Conservation (phyloP, 2,797 vertebrate genomes). For the Pteropus rufus region DNA sequence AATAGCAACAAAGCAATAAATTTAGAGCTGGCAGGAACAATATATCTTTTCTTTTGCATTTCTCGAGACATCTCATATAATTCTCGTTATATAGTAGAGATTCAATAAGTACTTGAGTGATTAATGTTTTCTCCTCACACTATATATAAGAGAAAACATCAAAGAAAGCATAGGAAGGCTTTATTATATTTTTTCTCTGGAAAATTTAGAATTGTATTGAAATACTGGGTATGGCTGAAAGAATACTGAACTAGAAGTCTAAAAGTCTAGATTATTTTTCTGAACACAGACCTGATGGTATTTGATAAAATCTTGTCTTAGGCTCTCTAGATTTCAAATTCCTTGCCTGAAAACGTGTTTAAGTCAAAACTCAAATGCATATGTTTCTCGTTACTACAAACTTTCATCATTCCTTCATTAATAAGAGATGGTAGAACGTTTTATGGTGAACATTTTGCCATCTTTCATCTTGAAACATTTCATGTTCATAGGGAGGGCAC, state of each 20-base stretch:
- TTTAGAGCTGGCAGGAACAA: not conserved
- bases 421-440: not conserved
- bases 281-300: not conserved
- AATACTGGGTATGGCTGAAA: not conserved
- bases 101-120: not conserved
- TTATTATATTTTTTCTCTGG: not conserved
- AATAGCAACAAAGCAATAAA: not conserved
- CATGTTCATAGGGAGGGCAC: not conserved
- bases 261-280: not conserved
- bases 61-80: not conserved
- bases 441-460: not conserved
- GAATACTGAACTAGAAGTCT: not conserved
- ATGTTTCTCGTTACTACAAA: not conserved
- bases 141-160: not conserved
- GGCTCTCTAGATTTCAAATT: not conserved
- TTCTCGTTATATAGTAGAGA: constrained; percentile 5
- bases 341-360: not conserved
- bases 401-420: not conserved
- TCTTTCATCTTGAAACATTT: not conserved
- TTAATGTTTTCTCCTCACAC: constrained; percentile 23
- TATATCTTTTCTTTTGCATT: not conserved
- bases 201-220: not conserved
- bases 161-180: not conserved
- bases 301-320: not conserved
- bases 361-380: not conserved